phyloP scores from a whole-genome alignment of 2,888 invertebrate species.

The Drepanosiphum platanoidis region DNA sequence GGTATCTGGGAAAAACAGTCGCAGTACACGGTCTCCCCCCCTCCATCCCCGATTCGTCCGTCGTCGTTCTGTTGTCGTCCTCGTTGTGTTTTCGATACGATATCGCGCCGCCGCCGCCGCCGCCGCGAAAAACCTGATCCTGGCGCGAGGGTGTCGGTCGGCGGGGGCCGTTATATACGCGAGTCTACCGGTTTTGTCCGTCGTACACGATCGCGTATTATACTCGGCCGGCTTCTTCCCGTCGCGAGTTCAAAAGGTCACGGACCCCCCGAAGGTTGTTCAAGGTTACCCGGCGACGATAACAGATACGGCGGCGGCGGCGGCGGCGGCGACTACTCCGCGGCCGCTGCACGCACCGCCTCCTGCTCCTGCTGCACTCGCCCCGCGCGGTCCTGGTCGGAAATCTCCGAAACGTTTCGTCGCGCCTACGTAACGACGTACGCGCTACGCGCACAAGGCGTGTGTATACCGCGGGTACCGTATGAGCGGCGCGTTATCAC shows the following conservation, averaged over 20 bases:
- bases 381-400: too few species aligned
- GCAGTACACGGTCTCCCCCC: too few species aligned
- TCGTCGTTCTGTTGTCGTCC: too few species aligned
- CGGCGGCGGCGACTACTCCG: neutral
- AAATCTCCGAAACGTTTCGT: constrained; percentile 34
- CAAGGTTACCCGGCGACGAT: constrained; percentile 23
- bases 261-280: constrained; percentile 59
- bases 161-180: constrained; percentile 20
- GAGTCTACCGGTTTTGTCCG: neutral
- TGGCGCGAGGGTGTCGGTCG: constrained; percentile 29
- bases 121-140: constrained; percentile 42
- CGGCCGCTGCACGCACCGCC: neutral
- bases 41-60: too few species aligned
- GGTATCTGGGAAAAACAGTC: too few species aligned
- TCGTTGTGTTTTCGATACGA: too few species aligned
- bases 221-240: neutral
- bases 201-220: neutral
- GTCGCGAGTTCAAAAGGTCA: constrained; percentile 58
- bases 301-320: neutral
- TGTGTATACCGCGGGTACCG: neutral
- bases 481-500: neutral
- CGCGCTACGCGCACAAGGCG: neutral
- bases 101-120: too few species aligned
- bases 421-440: neutral
- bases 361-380: neutral